Percentiles rank a stretch among this genome's conserved stretches.
Conservation (phyloP, 2,113 vertebrate genomes). For the Sylvia atricapilla region DNA sequence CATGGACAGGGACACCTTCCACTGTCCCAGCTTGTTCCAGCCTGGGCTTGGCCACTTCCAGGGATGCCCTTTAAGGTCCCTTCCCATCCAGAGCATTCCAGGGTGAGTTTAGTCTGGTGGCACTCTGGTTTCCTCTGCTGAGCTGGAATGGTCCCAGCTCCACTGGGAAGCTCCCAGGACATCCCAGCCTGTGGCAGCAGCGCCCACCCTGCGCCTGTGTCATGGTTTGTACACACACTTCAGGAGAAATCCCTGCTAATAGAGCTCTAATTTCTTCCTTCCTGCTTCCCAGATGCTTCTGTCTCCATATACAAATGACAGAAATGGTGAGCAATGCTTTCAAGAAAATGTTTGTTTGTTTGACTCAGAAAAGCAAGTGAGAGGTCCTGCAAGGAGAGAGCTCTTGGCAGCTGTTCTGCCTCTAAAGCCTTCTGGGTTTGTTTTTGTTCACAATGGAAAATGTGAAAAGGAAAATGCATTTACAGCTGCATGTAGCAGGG, state of each 20-base stretch:
- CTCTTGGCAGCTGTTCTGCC: not conserved
- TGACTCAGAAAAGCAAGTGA: not conserved
- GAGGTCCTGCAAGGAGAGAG: not conserved
- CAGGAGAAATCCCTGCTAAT: conserved; percentile 42
- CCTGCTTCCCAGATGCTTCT: conserved; percentile 46
- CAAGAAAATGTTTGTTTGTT: conserved; percentile 1
- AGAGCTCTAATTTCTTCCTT: conserved; percentile 37
- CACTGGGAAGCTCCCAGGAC: fast-evolving
- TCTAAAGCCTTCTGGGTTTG: not conserved
- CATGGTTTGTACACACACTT: not conserved
- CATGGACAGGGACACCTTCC: not conserved
- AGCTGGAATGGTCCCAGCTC: not conserved
- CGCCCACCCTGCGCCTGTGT: not conserved
- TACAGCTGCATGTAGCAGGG: not conserved
- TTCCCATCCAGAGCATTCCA: not conserved
- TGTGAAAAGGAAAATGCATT: not conserved
- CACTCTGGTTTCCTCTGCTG: not conserved
- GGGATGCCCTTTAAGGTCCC: not conserved
- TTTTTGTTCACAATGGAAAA: not conserved
- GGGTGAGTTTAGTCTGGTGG: not conserved
- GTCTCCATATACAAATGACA: not conserved
- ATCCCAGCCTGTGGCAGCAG: not conserved
- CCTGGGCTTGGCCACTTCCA: not conserved
- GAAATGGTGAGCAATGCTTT: not conserved
- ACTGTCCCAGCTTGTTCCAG: fast-evolving